A percentile compares a stretch with the other conserved stretches of the same genome.
These are phyloP conservation scores for Coleophora deauratella DNA, from an alignment of 2,888 invertebrate genomes.

Conservation along the genomic window DNA sequence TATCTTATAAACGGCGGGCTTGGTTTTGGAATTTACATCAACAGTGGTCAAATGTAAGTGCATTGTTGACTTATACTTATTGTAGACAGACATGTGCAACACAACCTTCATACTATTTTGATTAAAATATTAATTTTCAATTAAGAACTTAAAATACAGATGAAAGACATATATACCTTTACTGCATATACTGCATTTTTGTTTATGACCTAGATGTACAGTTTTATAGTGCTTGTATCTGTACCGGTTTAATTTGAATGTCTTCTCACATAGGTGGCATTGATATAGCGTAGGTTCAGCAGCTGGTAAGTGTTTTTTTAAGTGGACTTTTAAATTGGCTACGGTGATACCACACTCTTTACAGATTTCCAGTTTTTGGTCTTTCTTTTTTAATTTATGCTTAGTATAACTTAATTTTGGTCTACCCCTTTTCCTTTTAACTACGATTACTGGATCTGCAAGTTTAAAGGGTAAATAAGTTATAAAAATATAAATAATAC, in stretches of 20 bases:
- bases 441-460: slow-evolving; percentile 20
- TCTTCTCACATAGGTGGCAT: slow-evolving; percentile 45
- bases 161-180: slow-evolving; percentile 37
- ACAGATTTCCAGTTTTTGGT: slow-evolving; percentile 33
- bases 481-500: too few species aligned
- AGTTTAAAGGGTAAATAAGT: too few species aligned
- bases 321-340: slow-evolving; percentile 38
- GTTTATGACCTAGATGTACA: slow-evolving; percentile 48
- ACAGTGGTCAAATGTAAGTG: too few species aligned
- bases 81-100: too few species aligned
- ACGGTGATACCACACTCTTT: slow-evolving; percentile 53
- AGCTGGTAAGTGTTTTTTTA: slow-evolving; percentile 29
- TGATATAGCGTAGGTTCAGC: slow-evolving; percentile 25
- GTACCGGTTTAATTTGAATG: slow-evolving; percentile 32
- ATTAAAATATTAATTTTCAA: too few species aligned
- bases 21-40: too few species aligned
- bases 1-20: too few species aligned
- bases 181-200: slow-evolving; percentile 49
- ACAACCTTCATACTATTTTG: too few species aligned
- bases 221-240: slow-evolving; percentile 40
- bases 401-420: slow-evolving; percentile 12
- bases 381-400: slow-evolving; percentile 12
- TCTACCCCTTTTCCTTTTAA: slow-evolving; percentile 17
- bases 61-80: too few species aligned
- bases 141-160: background rate